Conservation (phyloP, 2,797 vertebrate species). For the Neoniphon sammara region DNA sequence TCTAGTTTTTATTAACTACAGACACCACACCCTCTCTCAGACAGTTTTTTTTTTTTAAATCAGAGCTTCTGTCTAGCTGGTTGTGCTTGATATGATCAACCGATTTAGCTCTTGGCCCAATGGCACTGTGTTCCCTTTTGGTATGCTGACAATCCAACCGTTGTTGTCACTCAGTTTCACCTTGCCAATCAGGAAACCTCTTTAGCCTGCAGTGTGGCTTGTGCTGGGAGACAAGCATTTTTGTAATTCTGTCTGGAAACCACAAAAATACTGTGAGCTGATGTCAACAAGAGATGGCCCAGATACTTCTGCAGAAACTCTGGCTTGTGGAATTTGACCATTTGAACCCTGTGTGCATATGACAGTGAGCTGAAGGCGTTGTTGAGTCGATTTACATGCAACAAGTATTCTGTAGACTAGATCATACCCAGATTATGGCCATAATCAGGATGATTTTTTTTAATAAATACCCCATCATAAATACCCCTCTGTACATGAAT, state of each 20-base stretch:
- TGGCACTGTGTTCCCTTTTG: neutral
- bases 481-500: neutral
- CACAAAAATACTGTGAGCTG: neutral
- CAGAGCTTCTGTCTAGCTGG: neutral
- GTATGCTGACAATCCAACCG: slow-evolving; percentile 26
- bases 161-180: neutral
- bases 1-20: neutral
- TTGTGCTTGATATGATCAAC: neutral
- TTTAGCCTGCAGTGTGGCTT: neutral
- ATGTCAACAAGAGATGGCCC: neutral
- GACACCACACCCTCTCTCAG: slow-evolving; percentile 6
- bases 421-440: neutral
- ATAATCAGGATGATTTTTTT: neutral
- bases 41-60: neutral
- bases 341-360: too few species aligned
- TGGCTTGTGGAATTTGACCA: neutral
- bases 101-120: neutral
- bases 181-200: neutral
- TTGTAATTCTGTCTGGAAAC: neutral
- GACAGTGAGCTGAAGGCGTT: neutral
- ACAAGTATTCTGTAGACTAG: neutral
- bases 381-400: neutral
- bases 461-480: neutral
- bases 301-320: neutral
- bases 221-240: neutral